Percentiles rank a stretch among this genome's conserved stretches.
Conservation (phyloP, 2,797 vertebrate species). For the Clarias fuscus region DNA sequence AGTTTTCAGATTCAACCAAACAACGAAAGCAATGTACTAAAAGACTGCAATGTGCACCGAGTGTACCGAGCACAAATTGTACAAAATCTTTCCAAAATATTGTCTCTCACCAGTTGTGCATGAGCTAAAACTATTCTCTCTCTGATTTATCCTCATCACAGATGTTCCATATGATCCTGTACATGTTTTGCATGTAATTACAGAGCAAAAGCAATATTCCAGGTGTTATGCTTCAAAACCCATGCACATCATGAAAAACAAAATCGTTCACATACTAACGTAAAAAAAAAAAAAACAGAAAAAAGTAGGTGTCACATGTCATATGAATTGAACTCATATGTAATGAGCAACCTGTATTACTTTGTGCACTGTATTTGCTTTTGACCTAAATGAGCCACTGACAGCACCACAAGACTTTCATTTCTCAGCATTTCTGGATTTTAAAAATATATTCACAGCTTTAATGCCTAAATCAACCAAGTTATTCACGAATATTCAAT, state of each 20-base stretch:
- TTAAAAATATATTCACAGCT: neutral
- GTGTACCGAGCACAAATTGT: neutral
- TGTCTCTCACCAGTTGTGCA: no score
- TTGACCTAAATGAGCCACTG: neutral
- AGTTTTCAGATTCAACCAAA: neutral
- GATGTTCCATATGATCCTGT: neutral
- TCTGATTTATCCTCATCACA: neutral
- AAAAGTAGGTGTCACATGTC: neutral
- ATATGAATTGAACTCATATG: neutral
- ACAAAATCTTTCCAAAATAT: constrained; percentile 2
- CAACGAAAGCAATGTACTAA: neutral
- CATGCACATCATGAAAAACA: no score
- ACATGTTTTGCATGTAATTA: no score
- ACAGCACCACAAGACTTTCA: neutral
- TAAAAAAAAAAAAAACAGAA: neutral
- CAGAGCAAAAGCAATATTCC: neutral
- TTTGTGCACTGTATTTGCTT: neutral
- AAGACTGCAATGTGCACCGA: neutral
- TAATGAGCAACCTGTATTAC: neutral
- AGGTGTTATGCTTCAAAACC: neutral
- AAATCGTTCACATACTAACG: neutral
- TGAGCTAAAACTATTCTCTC: neutral
- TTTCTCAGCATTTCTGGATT: neutral
- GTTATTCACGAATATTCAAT: neutral
- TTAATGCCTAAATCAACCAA: neutral